Percentiles rank a stretch among this genome's conserved stretches.
These are phyloP conservation scores for Craniophora ligustri DNA, from an alignment of 2,888 invertebrate species.

Conservation along the genomic window DNA sequence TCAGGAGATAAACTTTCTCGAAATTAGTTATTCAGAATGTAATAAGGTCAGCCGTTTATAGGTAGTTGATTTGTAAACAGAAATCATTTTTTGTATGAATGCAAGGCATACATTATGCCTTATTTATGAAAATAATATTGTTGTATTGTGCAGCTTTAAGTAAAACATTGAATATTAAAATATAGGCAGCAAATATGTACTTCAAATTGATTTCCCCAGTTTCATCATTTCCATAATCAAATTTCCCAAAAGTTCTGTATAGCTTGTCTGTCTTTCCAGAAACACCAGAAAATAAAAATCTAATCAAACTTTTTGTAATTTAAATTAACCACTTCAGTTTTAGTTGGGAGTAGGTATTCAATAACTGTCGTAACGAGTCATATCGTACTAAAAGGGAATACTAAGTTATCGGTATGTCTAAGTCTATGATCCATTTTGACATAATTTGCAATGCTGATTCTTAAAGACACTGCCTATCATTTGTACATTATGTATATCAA, in stretches of 20 bases:
- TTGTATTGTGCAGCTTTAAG: neutral
- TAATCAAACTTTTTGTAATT: constrained; percentile 37
- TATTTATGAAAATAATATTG: neutral
- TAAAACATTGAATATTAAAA: neutral
- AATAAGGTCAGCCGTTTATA: constrained; percentile 45
- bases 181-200: too few relatives aligned
- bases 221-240: neutral
- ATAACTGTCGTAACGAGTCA: constrained; percentile 13
- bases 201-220: too few relatives aligned
- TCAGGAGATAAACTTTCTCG: constrained; percentile 53
- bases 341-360: constrained; percentile 31
- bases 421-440: too few relatives aligned
- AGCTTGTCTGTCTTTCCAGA: neutral
- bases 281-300: constrained; percentile 16
- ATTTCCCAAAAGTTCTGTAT: neutral
- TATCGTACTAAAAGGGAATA: constrained; percentile 19
- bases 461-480: neutral
- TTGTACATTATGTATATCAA: neutral
- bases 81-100: constrained; percentile 26
- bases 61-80: constrained; percentile 29
- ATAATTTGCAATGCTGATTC: neutral
- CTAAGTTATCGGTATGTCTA: too few relatives aligned
- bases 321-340: constrained; percentile 24
- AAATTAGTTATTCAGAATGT: constrained; percentile 38
- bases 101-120: neutral